These are phyloP conservation scores for Nanger granti DNA, from an alignment of 2,113 vertebrate species.

Conservation along the genomic window DNA sequence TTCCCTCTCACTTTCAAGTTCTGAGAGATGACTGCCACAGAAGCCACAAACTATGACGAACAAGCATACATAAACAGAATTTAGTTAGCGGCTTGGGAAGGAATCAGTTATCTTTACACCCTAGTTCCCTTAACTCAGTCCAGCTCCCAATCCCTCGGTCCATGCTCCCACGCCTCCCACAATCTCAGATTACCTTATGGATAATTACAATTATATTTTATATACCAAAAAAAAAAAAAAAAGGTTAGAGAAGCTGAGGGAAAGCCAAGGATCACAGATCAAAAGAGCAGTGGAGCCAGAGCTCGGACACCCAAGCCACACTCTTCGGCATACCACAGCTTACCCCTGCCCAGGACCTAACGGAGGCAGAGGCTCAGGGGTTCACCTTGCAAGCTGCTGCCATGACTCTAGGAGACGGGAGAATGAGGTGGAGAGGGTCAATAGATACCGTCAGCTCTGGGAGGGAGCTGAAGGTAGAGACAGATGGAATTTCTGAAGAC, in stretches of 20 bases:
- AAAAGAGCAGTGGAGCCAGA: not conserved
- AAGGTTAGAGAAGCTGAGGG: not conserved
- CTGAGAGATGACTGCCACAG: conserved; percentile 28
- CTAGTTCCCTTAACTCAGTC: not conserved
- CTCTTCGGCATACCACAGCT: not conserved
- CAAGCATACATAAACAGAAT: not conserved
- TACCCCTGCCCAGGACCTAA: not conserved
- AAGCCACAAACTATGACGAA: conserved; percentile 7
- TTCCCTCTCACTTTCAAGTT: conserved; percentile 47
- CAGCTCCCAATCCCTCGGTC: not conserved
- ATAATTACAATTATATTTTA: not conserved
- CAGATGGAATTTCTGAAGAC: not conserved
- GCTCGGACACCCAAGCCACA: not conserved
- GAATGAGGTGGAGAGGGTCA: not conserved
- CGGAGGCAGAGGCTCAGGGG: not conserved
- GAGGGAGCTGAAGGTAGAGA: not conserved
- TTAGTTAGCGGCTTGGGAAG: not conserved
- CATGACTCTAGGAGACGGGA: not conserved
- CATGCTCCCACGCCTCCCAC: not conserved
- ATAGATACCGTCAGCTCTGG: not conserved
- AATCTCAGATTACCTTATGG: not conserved
- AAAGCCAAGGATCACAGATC: not conserved
- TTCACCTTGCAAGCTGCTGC: not conserved
- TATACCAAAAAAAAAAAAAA: not conserved
- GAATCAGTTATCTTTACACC: not conserved